phyloP scores from a whole-genome alignment of 2,113 vertebrate species.

The Genyomyrus donnyi region DNA sequence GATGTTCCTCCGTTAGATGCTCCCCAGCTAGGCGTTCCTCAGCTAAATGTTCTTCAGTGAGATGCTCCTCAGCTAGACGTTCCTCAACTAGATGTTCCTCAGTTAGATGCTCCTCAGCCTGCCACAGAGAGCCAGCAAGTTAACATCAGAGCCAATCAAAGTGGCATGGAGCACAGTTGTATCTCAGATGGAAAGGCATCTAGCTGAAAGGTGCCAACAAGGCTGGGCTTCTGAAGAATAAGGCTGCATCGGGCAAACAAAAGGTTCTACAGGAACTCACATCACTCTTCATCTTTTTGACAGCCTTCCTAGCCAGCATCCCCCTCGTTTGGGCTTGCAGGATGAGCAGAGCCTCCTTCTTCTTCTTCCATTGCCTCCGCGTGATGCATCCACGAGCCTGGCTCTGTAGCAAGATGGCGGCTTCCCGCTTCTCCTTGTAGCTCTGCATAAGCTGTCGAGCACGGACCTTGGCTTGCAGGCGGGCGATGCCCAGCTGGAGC shows the following conservation, averaged over 20 bases:
- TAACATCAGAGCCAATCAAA: not conserved
- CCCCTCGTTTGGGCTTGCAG: conserved; percentile 79
- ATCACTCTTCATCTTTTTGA: conserved; percentile 52
- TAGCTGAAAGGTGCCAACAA: not conserved
- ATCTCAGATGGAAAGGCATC: not conserved
- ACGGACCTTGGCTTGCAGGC: conserved; percentile 77
- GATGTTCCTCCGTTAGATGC: not conserved
- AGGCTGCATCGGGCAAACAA: not conserved
- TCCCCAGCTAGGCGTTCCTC: not conserved
- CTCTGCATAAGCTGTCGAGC: conserved; percentile 58
- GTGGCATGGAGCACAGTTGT: not conserved
- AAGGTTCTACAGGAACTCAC: conserved; percentile 43
- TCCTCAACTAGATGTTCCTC: not conserved
- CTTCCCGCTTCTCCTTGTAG: conserved; percentile 58
- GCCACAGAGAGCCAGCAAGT: conserved; percentile 28
- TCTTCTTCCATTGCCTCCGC: conserved; percentile 60
- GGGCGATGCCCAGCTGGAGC: conserved; percentile 76
- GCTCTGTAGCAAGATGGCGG: conserved; percentile 63
- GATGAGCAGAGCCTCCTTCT: conserved; percentile 62
- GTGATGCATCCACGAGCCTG: conserved; percentile 64
- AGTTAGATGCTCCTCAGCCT: conserved; percentile 47
- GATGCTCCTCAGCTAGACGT: not conserved
- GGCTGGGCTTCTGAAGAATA: not conserved
- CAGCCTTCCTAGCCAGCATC: conserved; percentile 58
- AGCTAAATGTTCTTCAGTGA: not conserved